Percentiles rank a stretch among this genome's conserved stretches.
Evolutionary conservation across 1,140 invertebrate genomes (phyloP).

Genomic region (Theocolax elegans): DNA sequence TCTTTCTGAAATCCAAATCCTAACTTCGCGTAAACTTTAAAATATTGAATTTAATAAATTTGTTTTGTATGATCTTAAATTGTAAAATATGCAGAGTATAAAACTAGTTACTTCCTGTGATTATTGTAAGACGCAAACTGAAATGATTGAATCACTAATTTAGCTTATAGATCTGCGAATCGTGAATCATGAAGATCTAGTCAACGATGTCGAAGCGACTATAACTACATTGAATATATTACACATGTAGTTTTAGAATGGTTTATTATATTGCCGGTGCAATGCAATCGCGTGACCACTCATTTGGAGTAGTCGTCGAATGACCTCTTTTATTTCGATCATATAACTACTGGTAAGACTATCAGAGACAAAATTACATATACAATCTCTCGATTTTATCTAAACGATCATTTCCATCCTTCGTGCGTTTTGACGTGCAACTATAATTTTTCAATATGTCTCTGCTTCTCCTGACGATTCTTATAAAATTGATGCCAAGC

Average conservation of each 20-base stretch:
- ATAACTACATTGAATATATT: too few relatives aligned
- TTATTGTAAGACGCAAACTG: not conserved
- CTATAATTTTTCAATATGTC: not conserved
- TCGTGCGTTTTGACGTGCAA: not conserved
- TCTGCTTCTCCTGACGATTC: too few relatives aligned
- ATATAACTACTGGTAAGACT: not conserved
- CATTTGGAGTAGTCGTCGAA: not conserved
- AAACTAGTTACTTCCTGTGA: conserved; percentile 3
- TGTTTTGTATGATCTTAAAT: too few relatives aligned
- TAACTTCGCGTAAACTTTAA: too few relatives aligned
- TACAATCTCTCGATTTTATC: not conserved
- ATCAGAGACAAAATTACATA: too few relatives aligned
- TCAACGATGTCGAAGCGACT: not conserved
- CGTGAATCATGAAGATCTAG: conserved; percentile 11
- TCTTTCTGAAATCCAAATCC: too few relatives aligned
- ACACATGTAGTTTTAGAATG: not conserved
- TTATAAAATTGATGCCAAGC: too few relatives aligned
- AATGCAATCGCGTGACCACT: conserved; percentile 25
- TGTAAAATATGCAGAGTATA: too few relatives aligned
- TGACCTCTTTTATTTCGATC: conserved; percentile 16
- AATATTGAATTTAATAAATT: too few relatives aligned
- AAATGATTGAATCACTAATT: conserved; percentile 26
- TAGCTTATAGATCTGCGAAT: conserved; percentile 9
- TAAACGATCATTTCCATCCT: conserved; percentile 1
- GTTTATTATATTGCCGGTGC: conserved; percentile 4